Base-by-base conservation (phyloP, 2,888 invertebrate species). In the Sylvicola cinctus region DNA sequence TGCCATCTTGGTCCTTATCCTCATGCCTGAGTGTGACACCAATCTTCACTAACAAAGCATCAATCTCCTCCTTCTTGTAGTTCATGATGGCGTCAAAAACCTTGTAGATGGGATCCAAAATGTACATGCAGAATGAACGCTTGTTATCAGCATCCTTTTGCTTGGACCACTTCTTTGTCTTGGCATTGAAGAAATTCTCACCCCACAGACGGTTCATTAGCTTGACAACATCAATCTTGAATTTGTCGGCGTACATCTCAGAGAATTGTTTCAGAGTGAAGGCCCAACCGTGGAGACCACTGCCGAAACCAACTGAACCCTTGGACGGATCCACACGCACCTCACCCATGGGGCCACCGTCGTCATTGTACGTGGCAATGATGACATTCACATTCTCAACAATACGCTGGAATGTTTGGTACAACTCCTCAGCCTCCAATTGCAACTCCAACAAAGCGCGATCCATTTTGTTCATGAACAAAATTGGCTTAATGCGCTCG, bases 391-490 rank as follows among this genome's bases (percentile, higher is more conserved):
- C 91, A 55, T 93, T 96, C 63, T 99, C 98, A 48, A 98, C 93
- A 54, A 96, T 96, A 68, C 96, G 84, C 63, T 93, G 93, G 78
- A 98, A 98, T 49, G 88, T 93, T 64, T 98, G 98, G 65, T 88
- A 98, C 36, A 99, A 69, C 55, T 93, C 91, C 62, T 99, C 98
- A 43, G 83, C 74, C 40, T 88, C 95, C 49, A 96, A 63, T 57
- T 99, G 96, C 54, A 99, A 66, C 62, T 98, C 98, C 27, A 98
- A 68, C 39, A 99, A 70, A 45, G 98, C 98, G 47, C 98, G 83
- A 68, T 99, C 99, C 96, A 99, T 96, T 67, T 99, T 99, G 83
- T 99, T 99, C 96, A 99, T 96, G 79, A 99, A 98, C 49, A 99
- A 69, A 46, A 99, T 88, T 37, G 99, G 98, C 78, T 95, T 96